Base-by-base conservation (phyloP, 2,888 invertebrate genomes). In the Seira ritae region DNA sequence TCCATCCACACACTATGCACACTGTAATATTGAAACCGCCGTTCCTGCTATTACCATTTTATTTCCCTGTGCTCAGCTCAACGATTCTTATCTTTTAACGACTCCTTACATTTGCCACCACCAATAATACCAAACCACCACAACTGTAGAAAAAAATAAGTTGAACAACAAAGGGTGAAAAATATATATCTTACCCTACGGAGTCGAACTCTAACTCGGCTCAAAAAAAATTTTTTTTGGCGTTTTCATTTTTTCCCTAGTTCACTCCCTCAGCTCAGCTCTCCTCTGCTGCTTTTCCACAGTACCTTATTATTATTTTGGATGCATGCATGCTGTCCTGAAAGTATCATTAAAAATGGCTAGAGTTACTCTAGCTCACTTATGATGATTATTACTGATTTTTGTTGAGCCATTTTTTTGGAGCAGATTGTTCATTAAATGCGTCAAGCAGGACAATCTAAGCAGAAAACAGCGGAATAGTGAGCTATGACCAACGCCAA, bases 11-110 rank as follows among this genome's bases (percentile, higher is more conserved):
- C 6, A 6, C 12, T 12, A 6, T 42, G 6, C 12, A 55, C 55
- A 55, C 55, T 55, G 55, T 55, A 55, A 55, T 55, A 55, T 42
- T 55, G n/a, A 55, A 55, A 55, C 55, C 55, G 55, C 55, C 55
- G 31, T 31, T 2, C 31, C 31, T 31, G 8, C 31, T 31, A 31
- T 31, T 31, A 31, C 31, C n/a, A 8, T 55, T 55, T 55, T 55
- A 55, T 55, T 55, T 55, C 17, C 55, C 55, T 17, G 55, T 8
- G 55, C 8, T 31, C 31, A 31, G 31, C 31, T 31, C 31, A 55
- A 17, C 12, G 55, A 55, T 55, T 55, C 31, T 55, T 55, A 55
- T 55, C 55, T 55, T 1, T 55, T 55, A 55, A 55, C 55, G 55
- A 55, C 17, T 55, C 55, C 17, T 55, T 55, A 55, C 6, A 12